Evolutionary conservation across 2,113 vertebrate genomes (phyloP).

Genomic region (Microtus oregoni): DNA sequence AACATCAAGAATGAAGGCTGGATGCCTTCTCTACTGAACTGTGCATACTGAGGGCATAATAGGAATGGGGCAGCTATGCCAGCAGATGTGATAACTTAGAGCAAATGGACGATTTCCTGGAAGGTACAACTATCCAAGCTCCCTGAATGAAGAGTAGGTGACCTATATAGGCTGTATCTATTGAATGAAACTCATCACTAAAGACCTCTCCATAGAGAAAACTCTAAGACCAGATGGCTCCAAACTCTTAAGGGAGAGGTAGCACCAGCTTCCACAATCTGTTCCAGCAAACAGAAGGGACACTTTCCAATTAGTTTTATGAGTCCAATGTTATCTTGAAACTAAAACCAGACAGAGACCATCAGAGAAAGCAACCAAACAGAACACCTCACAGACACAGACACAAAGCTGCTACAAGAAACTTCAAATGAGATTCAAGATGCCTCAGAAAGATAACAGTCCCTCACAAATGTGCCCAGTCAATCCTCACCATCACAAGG

Average conservation of each 20-base stretch:
- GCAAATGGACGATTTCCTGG: neutral
- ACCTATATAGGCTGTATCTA: neutral
- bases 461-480: neutral
- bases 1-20: neutral
- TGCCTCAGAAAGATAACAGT: neutral
- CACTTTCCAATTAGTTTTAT: neutral
- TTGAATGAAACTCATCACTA: neutral
- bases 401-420: neutral
- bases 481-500: too few species aligned
- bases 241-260: neutral
- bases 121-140: neutral
- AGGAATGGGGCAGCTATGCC: neutral
- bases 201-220: slow-evolving; percentile 18
- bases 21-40: neutral
- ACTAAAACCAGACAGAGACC: neutral
- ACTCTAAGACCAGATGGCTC: neutral
- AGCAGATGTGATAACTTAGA: neutral
- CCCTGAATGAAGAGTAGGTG: neutral
- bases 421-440: neutral
- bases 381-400: neutral
- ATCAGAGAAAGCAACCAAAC: neutral
- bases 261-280: neutral
- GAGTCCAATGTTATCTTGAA: neutral
- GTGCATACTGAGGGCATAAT: neutral
- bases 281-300: neutral